phyloP scores from a whole-genome alignment of 2,113 vertebrate genomes.

The Trogon melanurus region DNA sequence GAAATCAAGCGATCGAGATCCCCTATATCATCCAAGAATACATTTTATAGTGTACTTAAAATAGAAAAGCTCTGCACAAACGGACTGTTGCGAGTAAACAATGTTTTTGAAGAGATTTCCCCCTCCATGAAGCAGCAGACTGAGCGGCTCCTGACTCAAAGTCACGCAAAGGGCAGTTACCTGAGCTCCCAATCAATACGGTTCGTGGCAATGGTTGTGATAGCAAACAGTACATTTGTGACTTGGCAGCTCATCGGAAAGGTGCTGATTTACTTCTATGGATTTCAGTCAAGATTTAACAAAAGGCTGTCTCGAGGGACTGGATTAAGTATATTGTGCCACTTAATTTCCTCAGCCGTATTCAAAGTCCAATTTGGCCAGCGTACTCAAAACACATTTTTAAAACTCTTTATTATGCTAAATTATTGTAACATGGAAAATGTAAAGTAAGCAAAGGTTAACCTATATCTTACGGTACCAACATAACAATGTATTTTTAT shows the following conservation, averaged over 20 bases:
- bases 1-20: slow-evolving; percentile 17
- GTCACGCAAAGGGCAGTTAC: slow-evolving; percentile 70
- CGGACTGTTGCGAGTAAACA: slow-evolving; percentile 1
- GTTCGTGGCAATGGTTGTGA: slow-evolving; percentile 67
- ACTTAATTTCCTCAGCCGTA: slow-evolving; percentile 48
- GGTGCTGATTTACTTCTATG: slow-evolving; percentile 56
- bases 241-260: slow-evolving; percentile 73
- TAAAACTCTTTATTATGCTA: background rate
- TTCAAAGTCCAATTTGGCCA: slow-evolving; percentile 33
- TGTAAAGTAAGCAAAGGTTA: background rate
- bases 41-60: slow-evolving; percentile 59
- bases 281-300: slow-evolving; percentile 63
- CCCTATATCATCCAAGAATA: slow-evolving; percentile 6
- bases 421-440: background rate
- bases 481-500: background rate
- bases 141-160: slow-evolving; percentile 60
- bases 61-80: slow-evolving; percentile 42
- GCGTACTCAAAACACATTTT: background rate
- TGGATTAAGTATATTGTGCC: slow-evolving; percentile 27
- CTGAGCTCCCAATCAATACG: slow-evolving; percentile 64
- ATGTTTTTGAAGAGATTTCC: slow-evolving; percentile 64
- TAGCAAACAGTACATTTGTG: slow-evolving; percentile 73
- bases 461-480: background rate
- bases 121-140: slow-evolving; percentile 44
- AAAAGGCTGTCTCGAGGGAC: slow-evolving; percentile 50